phyloP scores from a whole-genome alignment of 2,113 vertebrate species.

The Nipponia nippon region DNA sequence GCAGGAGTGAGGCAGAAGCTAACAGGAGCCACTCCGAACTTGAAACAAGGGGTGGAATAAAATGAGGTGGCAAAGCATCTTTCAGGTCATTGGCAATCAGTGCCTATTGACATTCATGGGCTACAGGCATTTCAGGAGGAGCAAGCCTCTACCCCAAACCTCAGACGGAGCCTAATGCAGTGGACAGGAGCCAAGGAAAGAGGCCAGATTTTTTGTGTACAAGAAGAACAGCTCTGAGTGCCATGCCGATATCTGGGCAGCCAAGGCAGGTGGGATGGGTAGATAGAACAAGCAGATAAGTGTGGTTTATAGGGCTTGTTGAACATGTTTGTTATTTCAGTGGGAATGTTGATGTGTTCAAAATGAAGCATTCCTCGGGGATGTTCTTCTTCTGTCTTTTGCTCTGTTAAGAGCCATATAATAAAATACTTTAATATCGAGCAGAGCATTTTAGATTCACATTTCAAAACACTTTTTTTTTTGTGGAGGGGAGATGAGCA shows the following conservation, averaged over 20 bases:
- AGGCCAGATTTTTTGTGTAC: not conserved
- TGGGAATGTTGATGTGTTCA: conserved; percentile 3
- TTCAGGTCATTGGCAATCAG: not conserved
- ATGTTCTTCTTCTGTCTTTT: not conserved
- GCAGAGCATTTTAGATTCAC: not conserved
- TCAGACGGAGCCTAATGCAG: not conserved
- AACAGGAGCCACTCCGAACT: not conserved
- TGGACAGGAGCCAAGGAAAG: not conserved
- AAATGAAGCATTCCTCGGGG: conserved; percentile 40
- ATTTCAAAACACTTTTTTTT: not conserved
- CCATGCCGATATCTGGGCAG: not conserved
- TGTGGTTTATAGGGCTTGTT: not conserved
- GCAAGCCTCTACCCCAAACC: accelerated
- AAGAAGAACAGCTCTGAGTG: not conserved
- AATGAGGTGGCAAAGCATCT: not conserved
- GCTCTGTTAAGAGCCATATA: not conserved
- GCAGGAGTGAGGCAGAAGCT: not conserved
- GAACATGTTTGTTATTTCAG: conserved; percentile 30
- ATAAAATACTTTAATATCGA: not conserved
- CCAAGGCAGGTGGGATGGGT: not conserved
- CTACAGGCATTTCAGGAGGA: not conserved
- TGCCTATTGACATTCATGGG: accelerated
- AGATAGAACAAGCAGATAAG: not conserved
- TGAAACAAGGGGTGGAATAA: not conserved
- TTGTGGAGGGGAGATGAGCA: not conserved